Evolutionary conservation across 53 echinoderm and acorn worm species (phyloP).

Genomic region (Stichopus horrens): DNA sequence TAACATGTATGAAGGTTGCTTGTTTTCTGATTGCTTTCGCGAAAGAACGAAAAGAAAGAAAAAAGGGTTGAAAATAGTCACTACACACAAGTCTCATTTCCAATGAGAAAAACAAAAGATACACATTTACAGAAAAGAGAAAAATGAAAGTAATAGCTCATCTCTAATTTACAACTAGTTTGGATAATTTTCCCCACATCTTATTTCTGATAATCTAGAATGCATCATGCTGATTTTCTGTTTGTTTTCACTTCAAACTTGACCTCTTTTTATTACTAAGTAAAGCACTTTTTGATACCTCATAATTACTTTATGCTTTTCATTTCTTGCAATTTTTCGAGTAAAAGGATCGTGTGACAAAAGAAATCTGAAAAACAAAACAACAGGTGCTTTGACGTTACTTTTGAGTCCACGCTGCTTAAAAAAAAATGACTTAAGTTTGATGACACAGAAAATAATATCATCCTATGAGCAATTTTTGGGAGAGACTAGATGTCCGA

Average conservation of each 20-base stretch:
- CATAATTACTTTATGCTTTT: too few relatives aligned
- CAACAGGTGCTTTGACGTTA: not conserved
- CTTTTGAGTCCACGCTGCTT: not conserved
- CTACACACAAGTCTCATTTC: not conserved
- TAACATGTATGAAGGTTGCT: too few relatives aligned
- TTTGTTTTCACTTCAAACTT: too few relatives aligned
- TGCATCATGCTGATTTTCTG: not conserved
- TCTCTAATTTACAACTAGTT: too few relatives aligned
- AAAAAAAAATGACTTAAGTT: not conserved
- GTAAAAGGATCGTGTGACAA: not conserved
- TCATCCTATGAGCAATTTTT: not conserved
- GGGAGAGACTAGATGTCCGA: slow-evolving; percentile 67
- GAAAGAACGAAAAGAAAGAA: not conserved
- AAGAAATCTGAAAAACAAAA: not conserved
- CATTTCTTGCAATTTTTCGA: not conserved
- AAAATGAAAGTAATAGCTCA: too few relatives aligned
- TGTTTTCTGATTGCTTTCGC: too few relatives aligned
- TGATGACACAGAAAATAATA: slow-evolving; percentile 12
- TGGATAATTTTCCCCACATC: not conserved
- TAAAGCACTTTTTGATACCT: too few relatives aligned
- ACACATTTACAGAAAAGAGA: slow-evolving; percentile 3
- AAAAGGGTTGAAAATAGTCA: not conserved
- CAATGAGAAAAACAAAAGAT: too few relatives aligned
- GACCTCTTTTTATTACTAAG: too few relatives aligned
- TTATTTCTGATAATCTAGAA: not conserved